phyloP scores from a whole-genome alignment of 2,113 vertebrate genomes.

The Poeciliopsis retropinna region DNA sequence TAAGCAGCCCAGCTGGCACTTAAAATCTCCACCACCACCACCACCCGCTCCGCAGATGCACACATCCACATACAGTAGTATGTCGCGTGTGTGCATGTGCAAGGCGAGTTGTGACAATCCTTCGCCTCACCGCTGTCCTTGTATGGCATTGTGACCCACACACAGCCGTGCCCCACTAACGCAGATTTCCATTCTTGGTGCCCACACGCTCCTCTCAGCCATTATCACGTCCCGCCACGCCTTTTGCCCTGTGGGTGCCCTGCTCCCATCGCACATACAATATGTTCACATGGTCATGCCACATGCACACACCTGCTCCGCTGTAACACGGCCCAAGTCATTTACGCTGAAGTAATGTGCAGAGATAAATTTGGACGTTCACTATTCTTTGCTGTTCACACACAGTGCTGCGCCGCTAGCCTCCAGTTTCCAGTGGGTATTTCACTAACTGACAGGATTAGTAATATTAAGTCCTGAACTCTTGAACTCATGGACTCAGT shows the following conservation, averaged over 20 bases:
- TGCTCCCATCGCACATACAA: slow-evolving; percentile 21
- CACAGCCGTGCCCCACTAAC: slow-evolving; percentile 57
- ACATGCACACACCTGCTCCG: slow-evolving; percentile 35
- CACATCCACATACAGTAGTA: slow-evolving; percentile 45
- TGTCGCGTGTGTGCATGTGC: slow-evolving; percentile 53
- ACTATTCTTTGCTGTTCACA: slow-evolving; percentile 18
- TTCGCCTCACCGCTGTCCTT: slow-evolving; percentile 72
- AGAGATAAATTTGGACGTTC: slow-evolving; percentile 37
- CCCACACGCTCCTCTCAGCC: slow-evolving; percentile 48
- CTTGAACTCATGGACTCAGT: slow-evolving; percentile 50
- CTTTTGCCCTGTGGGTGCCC: slow-evolving; percentile 11
- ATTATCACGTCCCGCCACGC: slow-evolving; percentile 41
- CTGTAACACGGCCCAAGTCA: slow-evolving; percentile 25
- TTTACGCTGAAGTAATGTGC: slow-evolving; percentile 36
- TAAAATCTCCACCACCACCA: slow-evolving; percentile 7
- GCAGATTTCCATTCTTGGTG: slow-evolving; percentile 67
- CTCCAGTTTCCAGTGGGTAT: slow-evolving; percentile 71
- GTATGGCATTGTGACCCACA: slow-evolving; percentile 74
- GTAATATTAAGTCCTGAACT: slow-evolving; percentile 67
- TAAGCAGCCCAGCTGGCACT: slow-evolving; percentile 71
- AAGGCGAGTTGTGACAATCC: slow-evolving; percentile 45
- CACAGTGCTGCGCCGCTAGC: slow-evolving; percentile 29
- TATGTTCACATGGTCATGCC: slow-evolving; percentile 26
- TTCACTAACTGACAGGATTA: slow-evolving; percentile 73
- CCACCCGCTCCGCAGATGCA: slow-evolving; percentile 45